Evolutionary conservation across 2,797 vertebrate genomes (phyloP).

Genomic region (Pelodytes ibericus): DNA sequence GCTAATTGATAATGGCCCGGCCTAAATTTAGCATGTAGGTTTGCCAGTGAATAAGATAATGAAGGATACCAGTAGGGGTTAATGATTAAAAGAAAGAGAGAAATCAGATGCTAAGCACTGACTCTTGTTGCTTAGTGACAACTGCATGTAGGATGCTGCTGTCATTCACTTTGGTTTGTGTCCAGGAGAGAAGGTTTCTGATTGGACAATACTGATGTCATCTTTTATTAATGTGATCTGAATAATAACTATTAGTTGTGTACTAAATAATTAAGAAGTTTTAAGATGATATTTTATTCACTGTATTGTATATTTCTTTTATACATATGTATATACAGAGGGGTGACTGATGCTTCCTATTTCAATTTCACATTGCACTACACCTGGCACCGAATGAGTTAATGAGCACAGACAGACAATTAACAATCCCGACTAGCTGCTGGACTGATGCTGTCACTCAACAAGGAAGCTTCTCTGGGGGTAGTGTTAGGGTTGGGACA

Average conservation of each 20-base stretch:
- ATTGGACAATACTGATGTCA: slow-evolving; percentile 77
- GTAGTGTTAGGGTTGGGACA: too few relatives aligned
- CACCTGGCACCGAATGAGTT: too few relatives aligned
- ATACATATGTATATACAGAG: too few relatives aligned
- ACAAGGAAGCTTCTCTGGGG: too few relatives aligned
- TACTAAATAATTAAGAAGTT: neutral
- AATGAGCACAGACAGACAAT: too few relatives aligned
- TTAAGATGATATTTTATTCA: neutral
- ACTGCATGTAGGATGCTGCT: slow-evolving; percentile 65
- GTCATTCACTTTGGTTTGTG: slow-evolving; percentile 69
- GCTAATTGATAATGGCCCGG: slow-evolving; percentile 1
- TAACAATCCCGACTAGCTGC: too few relatives aligned
- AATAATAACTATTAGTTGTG: slow-evolving; percentile 7
- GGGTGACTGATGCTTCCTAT: too few relatives aligned
- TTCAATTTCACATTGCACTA: too few relatives aligned
- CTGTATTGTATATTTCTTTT: too few relatives aligned
- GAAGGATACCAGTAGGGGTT: slow-evolving; percentile 65
- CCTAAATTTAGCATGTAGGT: slow-evolving; percentile 32
- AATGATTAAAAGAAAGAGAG: slow-evolving; percentile 69
- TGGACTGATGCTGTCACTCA: too few relatives aligned
- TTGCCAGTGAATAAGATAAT: slow-evolving; percentile 38
- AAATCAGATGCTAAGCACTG: slow-evolving; percentile 69
- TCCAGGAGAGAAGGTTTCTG: slow-evolving; percentile 66
- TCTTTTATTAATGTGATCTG: slow-evolving; percentile 38
- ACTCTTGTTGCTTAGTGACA: slow-evolving; percentile 74